Evolutionary conservation across 2,797 vertebrate species (phyloP), one percentile per base, ranked within the genome.

Genomic region (Gymnocypris eckloni): DNA sequence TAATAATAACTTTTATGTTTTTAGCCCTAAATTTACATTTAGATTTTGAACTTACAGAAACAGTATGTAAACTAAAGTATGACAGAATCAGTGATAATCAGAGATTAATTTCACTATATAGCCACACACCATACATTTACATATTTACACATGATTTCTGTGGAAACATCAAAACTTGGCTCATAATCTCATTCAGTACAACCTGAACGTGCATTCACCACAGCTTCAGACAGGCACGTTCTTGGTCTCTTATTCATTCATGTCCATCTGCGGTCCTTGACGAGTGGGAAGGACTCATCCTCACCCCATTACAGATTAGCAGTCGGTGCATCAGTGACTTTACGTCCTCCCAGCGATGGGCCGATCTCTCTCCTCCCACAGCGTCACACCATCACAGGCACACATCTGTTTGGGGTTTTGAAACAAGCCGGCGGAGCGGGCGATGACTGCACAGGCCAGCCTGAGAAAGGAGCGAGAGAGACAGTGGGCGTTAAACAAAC

Each of bases 401-500:
- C 98, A 99, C 50, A 98, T 94, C 89, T 93, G 93, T 86, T 99
- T 99, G 84, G 95, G 90, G 88, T 99, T 99, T 91, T 99, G 95
- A 93, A 99, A 98, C 9, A 99, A 96, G 33, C 97, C 96, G 0
- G 98, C 95, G 0, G 97, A 97, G 0, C 97, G 95, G 25, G 98
- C 97, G 0, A 99, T 98, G 93, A 99, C 97, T 16, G 97, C 98
- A 28, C 97, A 98, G 41, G 96, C 97, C 91, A 98, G 91, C 86
- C 98, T 99, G 56, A 52, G n/a, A 28, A 37, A 82, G 67, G 72
- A 56, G 43, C 20, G 56, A 52, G n/a, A 28, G 48, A 85, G 67
- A 79, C 28, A 56, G 54, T 15, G 3, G 43, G 41, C 8, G 15
- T 52, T 43, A 83, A 5, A 6, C 13, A 52, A 16, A 73, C 64